Base-by-base conservation (phyloP, 1,140 invertebrate genomes). In the Pollicipes pollicipes region DNA sequence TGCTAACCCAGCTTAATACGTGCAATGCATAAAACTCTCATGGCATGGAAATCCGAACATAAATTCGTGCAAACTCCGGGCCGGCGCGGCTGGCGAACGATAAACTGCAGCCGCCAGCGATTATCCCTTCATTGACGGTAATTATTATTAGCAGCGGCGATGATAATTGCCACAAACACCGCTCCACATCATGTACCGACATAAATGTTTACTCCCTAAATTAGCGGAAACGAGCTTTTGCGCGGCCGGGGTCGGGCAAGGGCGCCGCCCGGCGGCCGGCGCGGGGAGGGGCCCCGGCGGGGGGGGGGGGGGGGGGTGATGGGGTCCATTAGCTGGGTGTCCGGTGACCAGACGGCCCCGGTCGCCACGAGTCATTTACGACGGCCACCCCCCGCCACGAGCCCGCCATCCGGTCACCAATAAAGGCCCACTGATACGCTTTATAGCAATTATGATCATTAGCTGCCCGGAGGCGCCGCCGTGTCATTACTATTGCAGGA, bases 141-240 rank as follows among this genome's bases (percentile, higher is more conserved):
- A 58, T 58, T 58, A 58, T 58, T 58, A 58, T 58, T 58, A 58
- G 45, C 45, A 21, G 24, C 45, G 45, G 45, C 45, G 45, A 58
- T 58, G 45, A 58, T 58, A 58, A 58, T 58, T 58, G 45, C 45
- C 45, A 21, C 45, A 58, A 58, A 58, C 45, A 58, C 13, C 45
- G 45, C 45, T 58, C 45, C 45, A 58, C 45, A 58, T 58, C 45
- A 21, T 58, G 45, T 58, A 58, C 45, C 45, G 24, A 58, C 45
- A 58, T 58, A 58, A 58, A 58, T 58, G 45, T 58, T 58, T 58
- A 58, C 45, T 58, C 45, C 45, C 45, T 58, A 58, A 58, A 58
- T 58, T 58, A 58, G 45, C 45, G 45, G 45, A 58, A 58, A 58
- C 45, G 45, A 58, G 45, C 45, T 58, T 58, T 58, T 58, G 45